phyloP scores from a whole-genome alignment of 2,888 invertebrate genomes.

The Lepetodrilus schrolli region DNA sequence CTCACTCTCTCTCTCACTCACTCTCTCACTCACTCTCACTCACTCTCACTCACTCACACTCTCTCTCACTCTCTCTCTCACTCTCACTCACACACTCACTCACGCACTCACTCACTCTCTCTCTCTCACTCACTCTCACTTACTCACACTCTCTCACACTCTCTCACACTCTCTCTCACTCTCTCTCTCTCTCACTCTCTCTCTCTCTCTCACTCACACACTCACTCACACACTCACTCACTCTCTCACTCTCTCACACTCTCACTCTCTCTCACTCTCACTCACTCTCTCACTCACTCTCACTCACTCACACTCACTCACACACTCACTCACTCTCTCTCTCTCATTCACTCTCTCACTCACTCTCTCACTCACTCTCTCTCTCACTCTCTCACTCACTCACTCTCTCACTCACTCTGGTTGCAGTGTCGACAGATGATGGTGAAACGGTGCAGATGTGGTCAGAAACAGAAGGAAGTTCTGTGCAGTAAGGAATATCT shows the following conservation, averaged over 20 bases:
- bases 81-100: background rate
- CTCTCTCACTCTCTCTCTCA: too few species aligned
- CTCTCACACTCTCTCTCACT: background rate
- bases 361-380: background rate
- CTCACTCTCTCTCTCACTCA: too few species aligned
- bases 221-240: background rate
- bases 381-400: background rate
- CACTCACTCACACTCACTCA: background rate
- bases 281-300: background rate
- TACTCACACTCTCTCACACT: background rate
- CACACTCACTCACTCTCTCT: slow-evolving; percentile 17
- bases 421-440: slow-evolving; percentile 82
- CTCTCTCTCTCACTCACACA: background rate
- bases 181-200: background rate
- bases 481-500: slow-evolving; percentile 89
- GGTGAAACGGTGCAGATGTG: slow-evolving; percentile 88
- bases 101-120: background rate
- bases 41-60: too few species aligned
- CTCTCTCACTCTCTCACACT: slow-evolving; percentile 7
- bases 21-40: too few species aligned
- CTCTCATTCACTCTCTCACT: too few species aligned
- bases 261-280: slow-evolving; percentile 1
- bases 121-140: background rate
- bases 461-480: slow-evolving; percentile 84
- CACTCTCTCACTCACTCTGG: background rate